A percentile compares a stretch with the other conserved stretches of the same genome.
phyloP scores from a whole-genome alignment of 2,113 vertebrate species.

The Carollia perspicillata region DNA sequence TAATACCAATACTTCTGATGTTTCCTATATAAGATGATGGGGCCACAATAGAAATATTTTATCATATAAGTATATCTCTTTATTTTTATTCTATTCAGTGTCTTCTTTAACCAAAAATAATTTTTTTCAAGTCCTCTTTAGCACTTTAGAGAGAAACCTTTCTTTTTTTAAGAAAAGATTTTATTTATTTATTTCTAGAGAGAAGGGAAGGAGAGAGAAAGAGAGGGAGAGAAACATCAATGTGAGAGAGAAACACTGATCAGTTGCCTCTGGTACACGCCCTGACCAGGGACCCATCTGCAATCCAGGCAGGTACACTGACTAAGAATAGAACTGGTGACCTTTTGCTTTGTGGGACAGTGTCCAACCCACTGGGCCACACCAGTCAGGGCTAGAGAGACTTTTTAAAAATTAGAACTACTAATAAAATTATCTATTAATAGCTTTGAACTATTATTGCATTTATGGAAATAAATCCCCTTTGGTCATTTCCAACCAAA shows the following conservation, averaged over 20 bases:
- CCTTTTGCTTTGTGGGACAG: no score
- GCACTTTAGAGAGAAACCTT: background rate
- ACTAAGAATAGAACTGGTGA: no score
- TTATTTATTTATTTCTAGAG: no score
- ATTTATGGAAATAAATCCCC: background rate
- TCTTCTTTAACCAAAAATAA: conserved; percentile 30
- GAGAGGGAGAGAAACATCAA: no score
- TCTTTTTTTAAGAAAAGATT: no score
- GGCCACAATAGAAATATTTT: background rate
- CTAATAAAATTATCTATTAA: background rate
- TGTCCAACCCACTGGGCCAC: no score
- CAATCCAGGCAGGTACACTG: no score
- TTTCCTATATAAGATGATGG: background rate
- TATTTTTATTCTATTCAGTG: background rate
- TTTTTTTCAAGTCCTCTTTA: background rate
- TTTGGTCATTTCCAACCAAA: background rate
- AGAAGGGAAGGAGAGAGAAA: no score
- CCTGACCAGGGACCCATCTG: no score
- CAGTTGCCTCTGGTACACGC: no score
- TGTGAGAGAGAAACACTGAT: no score
- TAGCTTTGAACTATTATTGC: background rate
- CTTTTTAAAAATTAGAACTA: background rate
- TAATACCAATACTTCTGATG: background rate
- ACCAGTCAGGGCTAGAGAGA: no score
- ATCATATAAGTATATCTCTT: background rate